Percentiles rank a stretch among this genome's conserved stretches.
Conservation (phyloP, 2,113 vertebrate genomes). For the Egretta garzetta region DNA sequence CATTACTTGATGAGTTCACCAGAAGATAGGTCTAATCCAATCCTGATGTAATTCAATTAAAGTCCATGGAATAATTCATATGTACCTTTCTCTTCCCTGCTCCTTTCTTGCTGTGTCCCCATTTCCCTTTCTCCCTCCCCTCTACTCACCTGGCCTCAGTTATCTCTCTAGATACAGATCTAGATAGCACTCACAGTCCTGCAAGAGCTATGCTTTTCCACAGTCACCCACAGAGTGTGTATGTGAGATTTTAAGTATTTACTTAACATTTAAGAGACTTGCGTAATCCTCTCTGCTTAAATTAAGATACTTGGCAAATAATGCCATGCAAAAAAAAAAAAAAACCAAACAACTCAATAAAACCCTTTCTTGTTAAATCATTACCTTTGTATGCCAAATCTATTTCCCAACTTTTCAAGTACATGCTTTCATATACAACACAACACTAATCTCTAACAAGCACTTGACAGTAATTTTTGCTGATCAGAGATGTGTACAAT, state of each 20-base stretch:
- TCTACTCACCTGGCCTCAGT: background rate
- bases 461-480: background rate
- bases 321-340: background rate
- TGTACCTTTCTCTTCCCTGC: background rate
- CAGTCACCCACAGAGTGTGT: accelerated
- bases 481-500: background rate
- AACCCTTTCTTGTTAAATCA: background rate
- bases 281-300: background rate
- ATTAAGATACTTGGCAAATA: background rate
- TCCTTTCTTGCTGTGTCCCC: background rate
- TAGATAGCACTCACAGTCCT: background rate
- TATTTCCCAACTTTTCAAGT: background rate
- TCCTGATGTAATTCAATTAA: background rate
- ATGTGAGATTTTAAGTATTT: background rate
- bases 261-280: background rate
- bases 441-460: background rate
- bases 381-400: background rate
- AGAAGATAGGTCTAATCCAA: background rate
- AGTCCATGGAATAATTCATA: background rate
- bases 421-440: background rate
- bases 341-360: background rate
- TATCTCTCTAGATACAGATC: background rate
- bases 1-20: background rate
- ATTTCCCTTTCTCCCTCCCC: background rate
- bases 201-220: background rate